Percentiles rank a stretch among this genome's conserved stretches.
phyloP scores from a whole-genome alignment of 1,140 invertebrate species.

The Choristoneura fumiferana region DNA sequence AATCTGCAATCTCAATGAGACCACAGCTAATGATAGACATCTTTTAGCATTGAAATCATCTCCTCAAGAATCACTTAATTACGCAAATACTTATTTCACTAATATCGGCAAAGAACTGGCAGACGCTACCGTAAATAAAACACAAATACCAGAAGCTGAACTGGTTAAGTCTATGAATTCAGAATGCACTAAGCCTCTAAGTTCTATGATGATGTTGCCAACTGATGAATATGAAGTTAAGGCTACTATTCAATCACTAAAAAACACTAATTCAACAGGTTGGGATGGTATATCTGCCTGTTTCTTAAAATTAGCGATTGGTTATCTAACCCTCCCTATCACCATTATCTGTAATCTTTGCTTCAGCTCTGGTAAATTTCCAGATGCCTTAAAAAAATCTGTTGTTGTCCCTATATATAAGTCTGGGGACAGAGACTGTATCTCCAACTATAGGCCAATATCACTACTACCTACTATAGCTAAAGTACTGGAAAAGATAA shows the following conservation, averaged over 20 bases:
- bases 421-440: no score
- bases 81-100: neutral
- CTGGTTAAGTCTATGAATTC: neutral
- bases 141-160: neutral
- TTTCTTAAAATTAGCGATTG: neutral
- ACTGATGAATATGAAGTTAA: neutral
- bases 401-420: no score
- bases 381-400: conserved; percentile 12
- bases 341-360: conserved; percentile 4
- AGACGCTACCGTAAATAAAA: neutral
- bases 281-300: neutral
- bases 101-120: no score
- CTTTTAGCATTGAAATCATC: neutral
- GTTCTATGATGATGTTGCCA: no score
- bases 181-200: neutral
- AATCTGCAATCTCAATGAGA: neutral
- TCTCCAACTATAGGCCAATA: no score
- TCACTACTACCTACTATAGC: conserved; percentile 15
- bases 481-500: conserved; percentile 20
- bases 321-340: neutral
- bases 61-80: neutral
- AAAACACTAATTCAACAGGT: neutral
- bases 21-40: neutral
- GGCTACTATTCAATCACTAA: neutral
- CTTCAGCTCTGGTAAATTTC: conserved; percentile 2